These are phyloP conservation scores for Pyrrhia umbra DNA, from an alignment of 2,888 invertebrate species.

Conservation along the genomic window DNA sequence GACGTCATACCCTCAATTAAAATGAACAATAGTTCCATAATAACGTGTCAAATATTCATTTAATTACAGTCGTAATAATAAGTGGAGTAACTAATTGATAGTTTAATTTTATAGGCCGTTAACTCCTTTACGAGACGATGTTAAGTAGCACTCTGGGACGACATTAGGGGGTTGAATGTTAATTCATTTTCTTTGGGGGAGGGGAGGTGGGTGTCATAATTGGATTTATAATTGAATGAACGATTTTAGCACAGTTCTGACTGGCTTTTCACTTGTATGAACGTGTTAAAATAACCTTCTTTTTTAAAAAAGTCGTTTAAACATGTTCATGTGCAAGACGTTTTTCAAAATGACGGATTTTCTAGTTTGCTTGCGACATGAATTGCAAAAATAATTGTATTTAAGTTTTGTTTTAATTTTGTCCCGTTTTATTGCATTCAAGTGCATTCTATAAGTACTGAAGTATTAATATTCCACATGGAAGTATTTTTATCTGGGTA, in stretches of 20 bases:
- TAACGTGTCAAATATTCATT: slow-evolving; percentile 33
- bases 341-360: neutral
- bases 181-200: slow-evolving; percentile 13
- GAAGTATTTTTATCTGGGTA: neutral
- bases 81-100: slow-evolving; percentile 32
- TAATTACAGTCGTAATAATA: slow-evolving; percentile 25
- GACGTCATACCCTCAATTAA: neutral
- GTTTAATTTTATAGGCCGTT: slow-evolving; percentile 45
- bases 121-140: slow-evolving; percentile 29
- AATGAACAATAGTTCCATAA: slow-evolving; percentile 25
- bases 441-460: slow-evolving; percentile 1
- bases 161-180: neutral
- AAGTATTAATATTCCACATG: slow-evolving; percentile 25
- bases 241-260: neutral
- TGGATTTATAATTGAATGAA: neutral
- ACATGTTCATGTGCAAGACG: neutral
- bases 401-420: slow-evolving; percentile 41
- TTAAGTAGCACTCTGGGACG: slow-evolving; percentile 25
- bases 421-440: slow-evolving; percentile 11
- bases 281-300: too few species aligned
- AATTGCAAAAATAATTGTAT: slow-evolving; percentile 44
- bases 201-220: neutral
- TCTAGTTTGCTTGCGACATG: slow-evolving; percentile 1
- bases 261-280: neutral
- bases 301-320: too few species aligned